Evolutionary conservation across 2,113 vertebrate species (phyloP).

Genomic region (Zosterops lateralis): DNA sequence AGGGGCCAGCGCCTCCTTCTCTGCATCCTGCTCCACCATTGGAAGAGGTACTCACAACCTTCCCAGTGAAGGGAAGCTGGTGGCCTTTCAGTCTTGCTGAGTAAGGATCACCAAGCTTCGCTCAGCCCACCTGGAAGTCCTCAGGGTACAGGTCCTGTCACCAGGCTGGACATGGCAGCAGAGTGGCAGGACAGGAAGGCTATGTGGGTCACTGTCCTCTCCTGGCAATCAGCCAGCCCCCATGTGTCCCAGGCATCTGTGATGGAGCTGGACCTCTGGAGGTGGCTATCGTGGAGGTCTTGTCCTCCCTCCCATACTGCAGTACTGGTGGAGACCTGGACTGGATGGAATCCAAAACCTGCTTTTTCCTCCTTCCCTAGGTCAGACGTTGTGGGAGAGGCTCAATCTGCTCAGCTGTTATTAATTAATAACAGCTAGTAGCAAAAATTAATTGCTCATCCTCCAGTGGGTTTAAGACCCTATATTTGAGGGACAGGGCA

Average conservation of each 20-base stretch:
- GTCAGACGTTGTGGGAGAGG: not conserved
- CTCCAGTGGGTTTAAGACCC: not conserved
- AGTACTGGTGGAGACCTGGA: not conserved
- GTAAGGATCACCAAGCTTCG: not conserved
- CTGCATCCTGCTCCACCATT: accelerated
- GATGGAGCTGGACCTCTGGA: not conserved
- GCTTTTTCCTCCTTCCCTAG: not conserved
- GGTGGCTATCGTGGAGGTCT: not conserved
- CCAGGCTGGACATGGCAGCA: accelerated
- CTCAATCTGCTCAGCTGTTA: not conserved
- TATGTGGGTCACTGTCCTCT: accelerated
- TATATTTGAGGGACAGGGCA: not conserved
- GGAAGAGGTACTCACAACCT: not conserved
- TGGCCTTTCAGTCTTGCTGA: not conserved
- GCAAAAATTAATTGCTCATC: not conserved
- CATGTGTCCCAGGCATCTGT: not conserved
- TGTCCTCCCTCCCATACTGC: not conserved
- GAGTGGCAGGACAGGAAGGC: not conserved
- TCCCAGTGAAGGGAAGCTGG: not conserved
- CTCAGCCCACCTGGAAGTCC: accelerated
- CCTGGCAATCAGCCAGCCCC: not conserved
- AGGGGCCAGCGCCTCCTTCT: not conserved
- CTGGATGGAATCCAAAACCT: not conserved
- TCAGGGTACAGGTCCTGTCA: not conserved
- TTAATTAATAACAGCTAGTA: not conserved